A percentile compares a stretch with the other conserved stretches of the same genome.
Evolutionary conservation across 2,113 vertebrate genomes (phyloP).

Genomic region (Myrmecobius fasciatus): DNA sequence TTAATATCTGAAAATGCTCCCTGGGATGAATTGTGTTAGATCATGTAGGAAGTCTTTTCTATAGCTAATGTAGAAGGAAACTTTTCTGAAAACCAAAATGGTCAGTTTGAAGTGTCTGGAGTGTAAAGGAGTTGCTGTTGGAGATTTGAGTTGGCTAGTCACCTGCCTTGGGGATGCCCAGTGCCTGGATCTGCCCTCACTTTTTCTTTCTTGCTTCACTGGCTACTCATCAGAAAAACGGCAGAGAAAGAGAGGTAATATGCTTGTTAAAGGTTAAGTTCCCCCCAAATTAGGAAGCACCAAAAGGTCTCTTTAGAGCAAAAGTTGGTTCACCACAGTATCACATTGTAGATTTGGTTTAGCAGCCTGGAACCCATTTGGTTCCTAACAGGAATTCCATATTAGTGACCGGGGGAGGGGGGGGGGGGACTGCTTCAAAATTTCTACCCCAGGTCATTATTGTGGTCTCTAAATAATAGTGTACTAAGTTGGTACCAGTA

Average conservation of each 20-base stretch:
- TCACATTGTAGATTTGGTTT: constrained; percentile 34
- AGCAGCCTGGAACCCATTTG: constrained; percentile 8
- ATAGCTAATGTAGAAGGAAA: constrained; percentile 1
- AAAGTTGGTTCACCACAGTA: constrained; percentile 7
- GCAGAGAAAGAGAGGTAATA: constrained; percentile 5
- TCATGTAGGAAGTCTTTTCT: neutral
- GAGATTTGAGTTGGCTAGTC: constrained; percentile 13
- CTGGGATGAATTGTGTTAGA: constrained; percentile 30
- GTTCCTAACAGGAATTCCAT: constrained; percentile 36
- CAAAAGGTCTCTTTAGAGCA: constrained; percentile 39
- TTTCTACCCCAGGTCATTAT: constrained; percentile 45
- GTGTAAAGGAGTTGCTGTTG: neutral
- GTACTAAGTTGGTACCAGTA: constrained; percentile 50
- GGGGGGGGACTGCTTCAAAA: no score
- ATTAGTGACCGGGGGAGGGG: no score
- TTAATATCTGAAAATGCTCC: constrained; percentile 2
- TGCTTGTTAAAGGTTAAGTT: constrained; percentile 7
- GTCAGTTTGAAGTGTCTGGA: neutral
- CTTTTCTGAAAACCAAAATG: neutral
- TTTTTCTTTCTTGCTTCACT: constrained; percentile 19
- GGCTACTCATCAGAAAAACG: constrained; percentile 25
- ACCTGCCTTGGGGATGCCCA: constrained; percentile 20
- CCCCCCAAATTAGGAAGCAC: constrained; percentile 51
- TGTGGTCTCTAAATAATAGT: constrained; percentile 17
- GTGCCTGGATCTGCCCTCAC: neutral